Evolutionary conservation across 2,113 vertebrate genomes (phyloP), one percentile per base, ranked within the genome.

Genomic region (Seriola rivoliana): DNA sequence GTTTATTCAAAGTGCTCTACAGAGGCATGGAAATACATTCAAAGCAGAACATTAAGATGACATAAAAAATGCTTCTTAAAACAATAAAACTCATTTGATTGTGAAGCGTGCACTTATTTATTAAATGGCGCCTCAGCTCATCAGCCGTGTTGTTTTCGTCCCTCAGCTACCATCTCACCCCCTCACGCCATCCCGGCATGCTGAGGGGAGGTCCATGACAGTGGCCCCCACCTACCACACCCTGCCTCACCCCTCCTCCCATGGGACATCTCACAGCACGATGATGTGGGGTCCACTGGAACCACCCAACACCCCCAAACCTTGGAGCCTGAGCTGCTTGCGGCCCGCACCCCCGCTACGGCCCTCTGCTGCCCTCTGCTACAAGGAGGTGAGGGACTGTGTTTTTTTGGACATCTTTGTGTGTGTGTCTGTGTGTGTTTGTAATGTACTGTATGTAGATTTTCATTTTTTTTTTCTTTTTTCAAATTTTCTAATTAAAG

Each of bases 211-310:
- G 81, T 94, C 95, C 0, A 96, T 96, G 88, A 96, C 97, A 0
- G 95, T 98, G 91, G 96, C 97, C 29, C 98, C 98, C 52, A 96
- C 96, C 3, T 99, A 99, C 93, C 98, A 99, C 94, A 99, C 98
- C 9, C 96, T 99, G 57, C 98, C 98, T 46, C 98, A 99, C 86
- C 97, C 97, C 0, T 99, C 98, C 1, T 97, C 98, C 81, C 97
- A 99, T 0, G 97, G 98, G 23, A 94, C 96, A 10, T 96, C 97
- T 5, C 98, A 97, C 65, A 98, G 97, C 92, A 97, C 96, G 1
- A 95, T 99, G 95, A 99, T 96, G 94, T 99, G 98, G 98, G 98
- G 97, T 34, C 98, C 98, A 0, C 92, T 99, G 91, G 98, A 99
- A 57, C 98, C 98, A 29, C 98, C 98, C 0, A 99, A 99, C 94